These are phyloP conservation scores for Invenusta paracnida DNA, from an alignment of 2,888 invertebrate genomes.

Conservation along the genomic window DNA sequence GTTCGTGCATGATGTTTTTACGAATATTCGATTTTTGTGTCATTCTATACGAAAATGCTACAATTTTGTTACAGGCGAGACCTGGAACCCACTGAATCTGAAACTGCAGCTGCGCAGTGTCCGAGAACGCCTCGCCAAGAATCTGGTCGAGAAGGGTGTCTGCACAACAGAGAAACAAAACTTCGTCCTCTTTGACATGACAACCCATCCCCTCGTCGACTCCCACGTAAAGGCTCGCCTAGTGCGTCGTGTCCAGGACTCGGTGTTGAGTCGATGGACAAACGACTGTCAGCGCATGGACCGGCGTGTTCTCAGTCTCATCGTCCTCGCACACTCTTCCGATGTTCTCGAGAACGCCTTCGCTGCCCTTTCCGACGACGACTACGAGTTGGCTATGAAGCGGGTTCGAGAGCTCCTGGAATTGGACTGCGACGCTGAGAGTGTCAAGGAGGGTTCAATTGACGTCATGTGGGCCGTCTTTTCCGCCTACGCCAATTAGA, in stretches of 20 bases:
- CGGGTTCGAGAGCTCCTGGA: constrained; percentile 90
- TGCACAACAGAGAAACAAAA: constrained; percentile 98
- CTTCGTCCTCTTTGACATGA: constrained; percentile 98
- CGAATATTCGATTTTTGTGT: too few relatives aligned
- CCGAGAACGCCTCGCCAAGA: constrained; percentile 94
- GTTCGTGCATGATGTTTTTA: too few relatives aligned
- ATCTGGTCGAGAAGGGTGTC: constrained; percentile 97
- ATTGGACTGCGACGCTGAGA: constrained; percentile 85
- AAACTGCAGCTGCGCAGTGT: constrained; percentile 97
- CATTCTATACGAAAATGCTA: too few relatives aligned
- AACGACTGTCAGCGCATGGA: constrained; percentile 97
- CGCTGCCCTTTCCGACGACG: constrained; percentile 85
- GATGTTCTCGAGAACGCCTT: constrained; percentile 99
- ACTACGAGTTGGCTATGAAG: constrained; percentile 95
- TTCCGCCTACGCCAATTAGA: constrained; percentile 46
- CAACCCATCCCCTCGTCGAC: constrained; percentile 95
- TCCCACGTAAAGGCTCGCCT: constrained; percentile 87
- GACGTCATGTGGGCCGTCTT: constrained; percentile 98
- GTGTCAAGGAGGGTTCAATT: constrained; percentile 68
- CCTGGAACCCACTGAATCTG: constrained; percentile 98
- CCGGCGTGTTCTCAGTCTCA: constrained; percentile 81
- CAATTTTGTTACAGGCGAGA: constrained; percentile 79
- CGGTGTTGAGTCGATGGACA: constrained; percentile 85
- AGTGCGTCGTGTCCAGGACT: constrained; percentile 90
- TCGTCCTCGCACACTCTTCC: constrained; percentile 91